A percentile compares a stretch with the other conserved stretches of the same genome.
Evolutionary conservation across 2,797 vertebrate species (phyloP).

Genomic region (Anguilla anguilla): DNA sequence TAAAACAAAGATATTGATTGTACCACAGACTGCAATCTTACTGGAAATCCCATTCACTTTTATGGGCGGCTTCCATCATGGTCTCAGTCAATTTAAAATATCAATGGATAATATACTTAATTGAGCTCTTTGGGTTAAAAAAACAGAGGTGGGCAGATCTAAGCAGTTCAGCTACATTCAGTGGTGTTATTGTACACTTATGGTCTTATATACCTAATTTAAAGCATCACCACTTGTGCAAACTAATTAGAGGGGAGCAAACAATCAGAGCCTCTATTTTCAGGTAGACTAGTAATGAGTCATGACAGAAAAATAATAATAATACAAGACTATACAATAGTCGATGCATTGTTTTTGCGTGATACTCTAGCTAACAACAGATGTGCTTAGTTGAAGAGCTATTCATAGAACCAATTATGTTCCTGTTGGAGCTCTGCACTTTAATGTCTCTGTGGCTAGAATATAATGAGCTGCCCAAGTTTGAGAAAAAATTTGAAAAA

Average conservation of each 20-base stretch:
- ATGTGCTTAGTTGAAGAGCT: neutral
- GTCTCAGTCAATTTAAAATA: neutral
- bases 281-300: neutral
- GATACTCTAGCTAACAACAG: neutral
- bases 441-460: neutral
- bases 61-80: neutral
- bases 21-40: neutral
- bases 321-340: neutral
- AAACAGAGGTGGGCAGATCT: neutral
- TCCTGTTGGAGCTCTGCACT: neutral
- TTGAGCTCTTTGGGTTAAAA: neutral
- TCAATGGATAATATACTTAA: neutral
- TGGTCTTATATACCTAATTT: neutral
- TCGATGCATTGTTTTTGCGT: neutral
- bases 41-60: constrained; percentile 2
- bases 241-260: neutral
- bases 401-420: neutral
- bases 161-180: neutral
- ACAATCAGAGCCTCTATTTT: neutral
- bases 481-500: constrained; percentile 1
- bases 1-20: constrained; percentile 5
- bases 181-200: neutral
- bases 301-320: neutral
- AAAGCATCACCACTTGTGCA: neutral
- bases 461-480: constrained; percentile 3